Conservation (phyloP, 2,888 invertebrate genomes). For the Mallateleia sp. region DNA sequence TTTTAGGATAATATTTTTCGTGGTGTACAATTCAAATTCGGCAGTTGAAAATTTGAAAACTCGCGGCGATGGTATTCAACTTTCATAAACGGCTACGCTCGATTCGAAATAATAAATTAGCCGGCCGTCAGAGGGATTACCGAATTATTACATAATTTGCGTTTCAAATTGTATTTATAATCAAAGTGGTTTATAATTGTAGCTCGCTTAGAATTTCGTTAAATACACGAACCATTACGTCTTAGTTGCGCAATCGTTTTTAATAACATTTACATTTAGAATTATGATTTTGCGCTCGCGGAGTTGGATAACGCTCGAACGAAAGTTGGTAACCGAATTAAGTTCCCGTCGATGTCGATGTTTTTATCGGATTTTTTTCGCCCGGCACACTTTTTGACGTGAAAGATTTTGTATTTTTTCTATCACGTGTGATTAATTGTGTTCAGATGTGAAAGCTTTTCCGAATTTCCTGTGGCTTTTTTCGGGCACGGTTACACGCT, state of each 20-base stretch:
- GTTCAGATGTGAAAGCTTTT: slow-evolving; percentile 20
- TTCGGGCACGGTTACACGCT: slow-evolving; percentile 7
- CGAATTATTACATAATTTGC: slow-evolving; percentile 29
- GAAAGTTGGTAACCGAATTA: background rate
- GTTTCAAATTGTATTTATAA: slow-evolving; percentile 35
- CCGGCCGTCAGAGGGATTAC: slow-evolving; percentile 12
- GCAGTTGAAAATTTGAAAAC: no score
- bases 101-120: slow-evolving; percentile 26
- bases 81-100: slow-evolving; percentile 10
- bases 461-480: slow-evolving; percentile 17
- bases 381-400: slow-evolving; percentile 1
- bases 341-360: background rate
- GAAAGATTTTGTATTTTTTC: background rate
- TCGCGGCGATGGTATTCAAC: slow-evolving; percentile 9
- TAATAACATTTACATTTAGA: slow-evolving; percentile 39
- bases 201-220: slow-evolving; percentile 27
- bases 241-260: slow-evolving; percentile 22
- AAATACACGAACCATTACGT: slow-evolving; percentile 21
- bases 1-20: no score
- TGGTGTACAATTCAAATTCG: no score
- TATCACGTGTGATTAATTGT: slow-evolving; percentile 9
- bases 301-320: slow-evolving; percentile 18
- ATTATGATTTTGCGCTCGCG: slow-evolving; percentile 19
- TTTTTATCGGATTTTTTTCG: background rate
- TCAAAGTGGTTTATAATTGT: slow-evolving; percentile 27